Evolutionary conservation across 2,113 vertebrate genomes (phyloP), one percentile per base, ranked within the genome.

Genomic region (Sturnus vulgaris): DNA sequence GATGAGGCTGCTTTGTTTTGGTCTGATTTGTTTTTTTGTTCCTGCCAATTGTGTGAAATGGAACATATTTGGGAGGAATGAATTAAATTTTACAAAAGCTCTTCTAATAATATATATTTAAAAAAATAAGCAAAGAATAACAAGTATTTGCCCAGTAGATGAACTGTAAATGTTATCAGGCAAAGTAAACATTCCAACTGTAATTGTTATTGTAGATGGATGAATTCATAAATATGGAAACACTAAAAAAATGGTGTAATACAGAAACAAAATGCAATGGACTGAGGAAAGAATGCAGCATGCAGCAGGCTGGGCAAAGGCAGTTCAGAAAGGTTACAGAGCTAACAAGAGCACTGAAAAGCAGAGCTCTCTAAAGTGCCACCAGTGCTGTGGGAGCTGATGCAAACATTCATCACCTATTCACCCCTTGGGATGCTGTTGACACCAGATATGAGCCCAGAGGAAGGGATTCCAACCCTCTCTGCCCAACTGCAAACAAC

Each of bases 131-230:
- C 92, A 95, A 96, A 96, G 82, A 97, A 96, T 94, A 97, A 95
- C 86, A 98, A 96, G 90, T 86, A 94, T 90, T 95, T 97, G 96
- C 84, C 95, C 94, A 95, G 80, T 76, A 96, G 93, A 97, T 96
- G 86, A 97, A 96, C 93, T 95, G 93, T 93, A 97, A 97, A 96
- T 96, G 88, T 93, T 97, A 97, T 97, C 97, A 95, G 93, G 88
- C 86, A 97, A 97, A 97, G 89, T 96, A 97, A 98, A 97, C 93
- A 96, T 97, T 97, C 95, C 92, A 95, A 81, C 86, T 96, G 78
- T 93, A 96, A 97, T 97, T 97, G 96, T 97, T 96, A 95, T 95
- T 97, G 93, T 91, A 97, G 90, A 96, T 89, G 55, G 95, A 95
- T 96, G 92, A 96, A 96, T 94, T 96, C 93, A 92, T 95, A 96